Base-by-base conservation (phyloP, 2,888 invertebrate species). In the Coelogynopora nodosa region DNA sequence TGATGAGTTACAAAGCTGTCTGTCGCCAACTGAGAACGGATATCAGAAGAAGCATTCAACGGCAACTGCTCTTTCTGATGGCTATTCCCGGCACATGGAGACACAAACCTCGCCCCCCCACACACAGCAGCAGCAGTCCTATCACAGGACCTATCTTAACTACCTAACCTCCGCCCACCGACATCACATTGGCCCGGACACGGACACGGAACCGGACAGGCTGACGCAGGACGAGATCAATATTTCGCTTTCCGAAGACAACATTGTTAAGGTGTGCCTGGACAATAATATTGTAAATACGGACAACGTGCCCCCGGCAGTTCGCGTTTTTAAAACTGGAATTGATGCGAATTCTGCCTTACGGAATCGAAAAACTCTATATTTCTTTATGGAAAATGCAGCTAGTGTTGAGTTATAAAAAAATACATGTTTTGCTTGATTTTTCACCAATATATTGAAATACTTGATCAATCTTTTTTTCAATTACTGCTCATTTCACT, bases 371-470 rank as follows among this genome's bases (percentile, higher is more conserved):
- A 74, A 26, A 5, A 74, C 74, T n/a, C 5, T 74, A 5, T 74
- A 13, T 74, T 74, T 74, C 27, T 74, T 74, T 26, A 74, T 74
- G 74, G 74, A 74, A 74, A 74, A 26, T 74, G 23, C 74, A 23
- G 23, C 74, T 13, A n/a, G 18, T 2, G 23, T 74, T 23, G 74
- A 74, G 23, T 74, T 74, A 74, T 74, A 26, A 23, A 5, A 23
- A n/a, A n/a, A 13, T 74, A n/a, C 23, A 74, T 74, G 5, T 5
- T 74, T 74, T 74, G n/a, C n/a, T n/a, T n/a, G n/a, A n/a, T n/a
- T n/a, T n/a, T n/a, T n/a, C n/a, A n/a, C n/a, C n/a, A n/a, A n/a
- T n/a, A n/a, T n/a, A n/a, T n/a, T n/a, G n/a, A n/a, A n/a, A n/a
- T n/a, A n/a, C n/a, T n/a, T n/a, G n/a, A n/a, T n/a, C n/a, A n/a